Evolutionary conservation across 2,888 invertebrate species (phyloP), one percentile per base, ranked within the genome.

Genomic region (Neuroscelio doddi): DNA sequence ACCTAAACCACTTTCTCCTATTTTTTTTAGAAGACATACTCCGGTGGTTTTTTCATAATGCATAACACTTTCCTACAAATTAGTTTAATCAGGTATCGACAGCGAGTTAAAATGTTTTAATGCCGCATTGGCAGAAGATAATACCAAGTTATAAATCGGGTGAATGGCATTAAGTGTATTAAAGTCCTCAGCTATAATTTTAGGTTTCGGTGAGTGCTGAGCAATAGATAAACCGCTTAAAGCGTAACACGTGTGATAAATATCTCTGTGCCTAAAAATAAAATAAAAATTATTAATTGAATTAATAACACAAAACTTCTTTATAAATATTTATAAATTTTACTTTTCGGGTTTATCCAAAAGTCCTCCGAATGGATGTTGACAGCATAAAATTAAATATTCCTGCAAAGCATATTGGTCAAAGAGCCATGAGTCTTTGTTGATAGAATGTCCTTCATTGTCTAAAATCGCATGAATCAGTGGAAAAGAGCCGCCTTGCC

Each of bases 191-290:
- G 84, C 69, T 78, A 85, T 73, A 82, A 88, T 71, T 21, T 79
- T 27, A 9, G 77, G 72, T 46, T 55, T 49, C 16, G 77, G 79
- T 8, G 84, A 84, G 83, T 95, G 92, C 82, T 99, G 99, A 1
- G 98, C 94, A 59, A 98, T 89, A 10, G 98, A 94, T 39, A 99
- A 87, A 1, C 99, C 99, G 85, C 97, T 96, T 41, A 99, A 86
- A 0, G 94, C 92, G 81, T 99, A 99, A 85, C 98, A 98, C 0
- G 98, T 97, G 85, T 99, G 99, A 85, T 99, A 99, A 69, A 94
- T 90, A 86, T 99, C 99, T 73, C 92, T 88, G 44, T 89, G 89
- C 80, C 95, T 95, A 86, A 63, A 87, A 68, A 51, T 36, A 53
- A 58, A 58, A 45, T 36, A 49, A 29, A 14, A 16, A 7, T 36